A percentile compares a stretch with the other conserved stretches of the same genome.
Conservation (phyloP, 2,797 vertebrate species). For the Lutjanus campechanus region DNA sequence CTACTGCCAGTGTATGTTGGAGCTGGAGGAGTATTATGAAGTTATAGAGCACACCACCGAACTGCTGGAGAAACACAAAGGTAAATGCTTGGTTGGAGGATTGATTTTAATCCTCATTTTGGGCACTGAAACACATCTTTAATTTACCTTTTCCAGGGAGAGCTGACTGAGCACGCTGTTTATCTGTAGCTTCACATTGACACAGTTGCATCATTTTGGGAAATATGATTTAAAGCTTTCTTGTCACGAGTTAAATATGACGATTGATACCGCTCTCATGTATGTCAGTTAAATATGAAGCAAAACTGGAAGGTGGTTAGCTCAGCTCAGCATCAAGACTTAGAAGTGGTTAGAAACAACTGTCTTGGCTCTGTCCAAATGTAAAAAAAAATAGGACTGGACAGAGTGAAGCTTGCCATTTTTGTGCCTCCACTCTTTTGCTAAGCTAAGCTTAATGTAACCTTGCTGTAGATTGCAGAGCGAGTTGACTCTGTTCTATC, state of each 20-base stretch:
- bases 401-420: no score
- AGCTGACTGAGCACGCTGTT: not conserved
- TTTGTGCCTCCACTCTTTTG: no score
- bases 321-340: not conserved
- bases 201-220: not conserved
- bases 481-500: not conserved
- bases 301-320: not conserved
- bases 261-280: not conserved
- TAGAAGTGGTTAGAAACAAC: not conserved
- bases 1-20: conserved; percentile 90
- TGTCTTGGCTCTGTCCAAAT: no score
- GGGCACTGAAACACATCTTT: conserved; percentile 3
- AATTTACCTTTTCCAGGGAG: not conserved
- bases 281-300: not conserved
- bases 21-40: conserved; percentile 87
- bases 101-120: not conserved
- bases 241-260: not conserved
- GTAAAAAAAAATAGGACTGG: no score
- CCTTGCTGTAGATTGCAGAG: no score
- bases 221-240: not conserved
- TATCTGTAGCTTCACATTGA: conserved; percentile 13
- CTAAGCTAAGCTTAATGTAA: no score
- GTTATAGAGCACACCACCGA: conserved; percentile 86
- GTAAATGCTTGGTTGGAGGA: conserved; percentile 58
- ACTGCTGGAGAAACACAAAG: conserved; percentile 87